phyloP scores from a whole-genome alignment of 2,888 invertebrate genomes.

The Lordiphosa fenestrarum region DNA sequence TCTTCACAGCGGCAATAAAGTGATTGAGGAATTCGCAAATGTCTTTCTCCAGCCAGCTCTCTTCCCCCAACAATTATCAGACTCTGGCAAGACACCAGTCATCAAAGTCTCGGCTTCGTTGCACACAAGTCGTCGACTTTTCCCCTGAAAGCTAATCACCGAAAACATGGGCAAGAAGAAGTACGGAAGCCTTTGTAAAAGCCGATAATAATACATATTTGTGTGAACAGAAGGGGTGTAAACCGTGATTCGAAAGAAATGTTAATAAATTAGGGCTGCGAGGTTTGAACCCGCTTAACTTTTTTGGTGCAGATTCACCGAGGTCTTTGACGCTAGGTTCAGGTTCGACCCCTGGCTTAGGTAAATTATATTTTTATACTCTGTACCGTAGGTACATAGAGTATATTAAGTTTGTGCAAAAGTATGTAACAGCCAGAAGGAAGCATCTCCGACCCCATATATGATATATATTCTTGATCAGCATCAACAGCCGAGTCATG shows the following conservation, averaged over 20 bases:
- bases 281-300: no score
- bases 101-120: conserved; percentile 20
- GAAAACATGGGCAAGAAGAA: conserved; percentile 12
- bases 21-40: conserved; percentile 16
- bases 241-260: background rate
- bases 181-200: conserved; percentile 26
- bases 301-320: no score
- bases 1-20: background rate
- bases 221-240: conserved; percentile 6
- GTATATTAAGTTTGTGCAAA: no score
- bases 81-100: conserved; percentile 19
- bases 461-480: no score
- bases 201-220: conserved; percentile 29
- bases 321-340: no score
- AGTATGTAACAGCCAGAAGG: no score
- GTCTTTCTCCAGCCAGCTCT: conserved; percentile 2
- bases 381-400: no score
- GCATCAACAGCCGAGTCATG: no score
- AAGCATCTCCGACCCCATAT: no score
- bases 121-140: conserved; percentile 12
- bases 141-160: conserved; percentile 17
- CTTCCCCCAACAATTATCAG: conserved; percentile 20
- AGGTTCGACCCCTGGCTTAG: no score
- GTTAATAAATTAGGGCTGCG: no score
- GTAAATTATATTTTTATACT: no score